Conservation (phyloP, 2,113 vertebrate species). For the Trematomus loennbergii region DNA sequence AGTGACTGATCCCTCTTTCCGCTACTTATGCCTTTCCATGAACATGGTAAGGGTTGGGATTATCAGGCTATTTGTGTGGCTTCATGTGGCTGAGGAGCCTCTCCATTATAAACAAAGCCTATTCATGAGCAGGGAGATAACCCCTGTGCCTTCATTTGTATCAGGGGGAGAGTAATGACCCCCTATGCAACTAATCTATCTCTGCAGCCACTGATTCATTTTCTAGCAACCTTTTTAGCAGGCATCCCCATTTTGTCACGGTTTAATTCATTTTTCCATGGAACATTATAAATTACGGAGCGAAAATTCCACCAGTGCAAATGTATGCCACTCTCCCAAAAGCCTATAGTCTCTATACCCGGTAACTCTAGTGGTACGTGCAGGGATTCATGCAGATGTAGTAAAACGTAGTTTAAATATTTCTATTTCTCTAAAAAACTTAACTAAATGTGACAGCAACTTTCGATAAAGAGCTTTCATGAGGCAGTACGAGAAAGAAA, state of each 20-base stretch:
- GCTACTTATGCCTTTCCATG: conserved; percentile 29
- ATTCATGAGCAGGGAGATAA: conserved; percentile 69
- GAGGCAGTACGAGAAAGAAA: too few relatives aligned
- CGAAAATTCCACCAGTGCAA: background rate
- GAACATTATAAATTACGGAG: conserved; percentile 20
- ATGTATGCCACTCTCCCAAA: conserved; percentile 6
- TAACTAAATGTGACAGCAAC: background rate
- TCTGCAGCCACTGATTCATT: conserved; percentile 68
- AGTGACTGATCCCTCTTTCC: conserved; percentile 37
- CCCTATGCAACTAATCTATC: conserved; percentile 69
- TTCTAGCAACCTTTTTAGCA: conserved; percentile 64
- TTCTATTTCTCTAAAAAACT: background rate
- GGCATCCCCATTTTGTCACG: conserved; percentile 19
- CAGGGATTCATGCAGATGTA: background rate
- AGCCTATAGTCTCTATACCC: background rate
- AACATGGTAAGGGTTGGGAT: conserved; percentile 33
- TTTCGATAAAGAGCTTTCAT: too few relatives aligned
- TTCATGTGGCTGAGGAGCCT: conserved; percentile 55
- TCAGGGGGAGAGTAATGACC: conserved; percentile 73
- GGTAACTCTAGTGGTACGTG: background rate
- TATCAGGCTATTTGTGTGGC: conserved; percentile 56
- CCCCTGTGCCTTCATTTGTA: conserved; percentile 67
- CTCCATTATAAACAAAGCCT: conserved; percentile 69
- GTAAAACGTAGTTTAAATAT: background rate
- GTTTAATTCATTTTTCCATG: conserved; percentile 29